Base-by-base conservation (phyloP, 2,888 invertebrate species). In the Habrosyne pyritoides region DNA sequence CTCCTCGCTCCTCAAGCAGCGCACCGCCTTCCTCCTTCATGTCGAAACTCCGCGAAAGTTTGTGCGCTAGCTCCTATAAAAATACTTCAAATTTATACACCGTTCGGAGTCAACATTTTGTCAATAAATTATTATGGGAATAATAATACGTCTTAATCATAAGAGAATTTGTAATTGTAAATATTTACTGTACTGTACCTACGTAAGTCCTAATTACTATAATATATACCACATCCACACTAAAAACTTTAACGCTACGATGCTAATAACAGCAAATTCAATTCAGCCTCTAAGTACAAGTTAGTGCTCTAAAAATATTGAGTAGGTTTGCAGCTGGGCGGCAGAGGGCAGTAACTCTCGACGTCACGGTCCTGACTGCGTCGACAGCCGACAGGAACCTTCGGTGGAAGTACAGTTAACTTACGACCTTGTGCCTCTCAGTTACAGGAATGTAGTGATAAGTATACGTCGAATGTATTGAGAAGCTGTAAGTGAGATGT, bases 1-100 rank as follows among this genome's bases (percentile, higher is more conserved):
- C 95, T 42, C 92, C 92, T 73, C 94, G 93, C 69, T 94, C 94
- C 70, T 95, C 95, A 77, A 95, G 93, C 83, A 96, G 89, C 60
- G 95, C 94, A 61, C 95, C 94, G 73, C 96, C 95, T 71, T 96
- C 96, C 78, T 96, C 97, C 90, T 97, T 97, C 96, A 97, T 96
- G 92, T 97, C 97, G 93, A 96, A 97, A 92, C 96, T 97, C 82
- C 97, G 93, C 70, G 97, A 97, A 75, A 97, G 92, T 91, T 97
- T 97, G 93, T 97, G 96, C 79, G 96, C 97, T 93, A 97, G 93
- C 93, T 97, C 97, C 97, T 97, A 94, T 64, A 87, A 89, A 73
- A 67, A 59, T 33, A 51, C 21, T 24, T 53, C 28, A 55, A 52
- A 24, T 10, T 14, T 53, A 54, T 49, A 18, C 47, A 30, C 14